Percentiles rank a stretch among this genome's conserved stretches.
Evolutionary conservation across 2,113 vertebrate genomes (phyloP).

Genomic region (Trachemys scripta): DNA sequence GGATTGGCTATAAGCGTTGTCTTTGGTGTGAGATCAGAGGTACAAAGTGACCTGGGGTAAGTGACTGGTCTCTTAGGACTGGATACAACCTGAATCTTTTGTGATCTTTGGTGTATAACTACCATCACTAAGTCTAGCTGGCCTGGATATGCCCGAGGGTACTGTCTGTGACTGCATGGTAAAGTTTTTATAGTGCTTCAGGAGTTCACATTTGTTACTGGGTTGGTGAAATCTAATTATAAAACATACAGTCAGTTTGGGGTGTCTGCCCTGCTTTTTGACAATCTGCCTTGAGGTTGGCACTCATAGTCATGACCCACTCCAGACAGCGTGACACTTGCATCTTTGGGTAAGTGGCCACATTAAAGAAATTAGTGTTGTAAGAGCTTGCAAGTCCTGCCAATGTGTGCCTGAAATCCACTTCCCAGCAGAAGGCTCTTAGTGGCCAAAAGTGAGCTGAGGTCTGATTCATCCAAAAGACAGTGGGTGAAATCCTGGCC

Average conservation of each 20-base stretch:
- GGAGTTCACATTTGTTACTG: not conserved
- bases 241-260: not conserved
- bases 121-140: not conserved
- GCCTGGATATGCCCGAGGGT: too few species aligned
- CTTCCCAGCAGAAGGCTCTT: not conserved
- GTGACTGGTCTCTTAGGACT: not conserved
- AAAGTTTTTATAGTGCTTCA: not conserved
- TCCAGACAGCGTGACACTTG: too few species aligned
- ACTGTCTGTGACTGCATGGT: not conserved
- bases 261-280: too few species aligned
- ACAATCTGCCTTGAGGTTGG: not conserved
- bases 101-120: not conserved
- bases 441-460: not conserved
- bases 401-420: not conserved
- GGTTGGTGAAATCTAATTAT: not conserved
- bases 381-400: not conserved
- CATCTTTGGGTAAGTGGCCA: not conserved
- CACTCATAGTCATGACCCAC: not conserved
- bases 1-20: not conserved
- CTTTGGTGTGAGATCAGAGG: not conserved
- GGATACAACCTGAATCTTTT: not conserved
- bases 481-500: not conserved
- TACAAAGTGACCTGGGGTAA: not conserved
- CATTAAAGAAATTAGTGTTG: too few species aligned
- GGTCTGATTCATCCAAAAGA: not conserved